Conservation (phyloP, 92 coral and sea anemone species). For the Pocillopora meandrina region DNA sequence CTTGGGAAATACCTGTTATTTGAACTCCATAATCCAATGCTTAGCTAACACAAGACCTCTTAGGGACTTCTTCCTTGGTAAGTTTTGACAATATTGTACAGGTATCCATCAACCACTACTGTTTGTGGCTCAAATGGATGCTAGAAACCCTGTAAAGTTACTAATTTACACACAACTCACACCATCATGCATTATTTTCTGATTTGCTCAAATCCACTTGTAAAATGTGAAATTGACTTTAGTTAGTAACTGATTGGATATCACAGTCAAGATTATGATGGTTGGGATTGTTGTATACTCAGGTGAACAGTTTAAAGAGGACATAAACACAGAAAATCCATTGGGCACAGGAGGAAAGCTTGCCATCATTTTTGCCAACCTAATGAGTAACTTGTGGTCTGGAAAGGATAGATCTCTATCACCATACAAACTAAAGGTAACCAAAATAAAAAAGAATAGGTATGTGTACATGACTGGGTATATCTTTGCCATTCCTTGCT, state of each 20-base stretch:
- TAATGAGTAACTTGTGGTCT: constrained; percentile 89
- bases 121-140: too few species aligned
- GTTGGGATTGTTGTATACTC: neutral
- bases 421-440: constrained; percentile 88
- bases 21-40: constrained; percentile 97
- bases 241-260: too few species aligned
- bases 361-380: constrained; percentile 67
- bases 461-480: neutral
- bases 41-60: constrained; percentile 82
- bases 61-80: constrained; percentile 85
- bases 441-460: too few species aligned
- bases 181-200: too few species aligned
- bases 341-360: constrained; percentile 84
- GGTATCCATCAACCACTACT: neutral
- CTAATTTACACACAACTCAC: too few species aligned
- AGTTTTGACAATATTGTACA: constrained; percentile 21
- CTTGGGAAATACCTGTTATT: constrained; percentile 84
- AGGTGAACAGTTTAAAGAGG: constrained; percentile 66
- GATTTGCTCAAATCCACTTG: too few species aligned
- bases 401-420: constrained; percentile 79
- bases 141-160: too few species aligned
- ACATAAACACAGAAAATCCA: constrained; percentile 83
- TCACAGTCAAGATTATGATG: neutral
- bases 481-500: too few species aligned
- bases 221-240: too few species aligned